Percentiles rank a stretch among this genome's conserved stretches.
Evolutionary conservation across 2,797 vertebrate species (phyloP).

Genomic region (Gobio occitaniae): DNA sequence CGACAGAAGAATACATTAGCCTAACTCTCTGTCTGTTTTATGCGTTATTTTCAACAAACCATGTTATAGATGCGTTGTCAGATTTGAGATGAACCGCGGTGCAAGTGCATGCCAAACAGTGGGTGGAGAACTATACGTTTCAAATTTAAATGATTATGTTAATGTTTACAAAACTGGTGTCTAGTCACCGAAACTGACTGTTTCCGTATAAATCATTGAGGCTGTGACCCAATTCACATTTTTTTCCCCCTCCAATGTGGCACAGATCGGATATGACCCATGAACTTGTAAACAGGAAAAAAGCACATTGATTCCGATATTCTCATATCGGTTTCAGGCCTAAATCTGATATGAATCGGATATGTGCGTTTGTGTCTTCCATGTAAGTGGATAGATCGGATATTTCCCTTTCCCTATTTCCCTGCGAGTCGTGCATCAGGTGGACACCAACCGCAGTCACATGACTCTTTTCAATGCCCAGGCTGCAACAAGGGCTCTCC

Average conservation of each 20-base stretch:
- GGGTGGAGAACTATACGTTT: no score
- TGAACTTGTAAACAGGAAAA: background rate
- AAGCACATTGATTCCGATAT: background rate
- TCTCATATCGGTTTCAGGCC: background rate
- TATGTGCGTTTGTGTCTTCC: background rate
- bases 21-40: no score
- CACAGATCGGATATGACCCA: background rate
- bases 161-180: slow-evolving; percentile 1
- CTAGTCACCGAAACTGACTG: background rate
- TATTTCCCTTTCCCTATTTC: no score
- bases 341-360: background rate
- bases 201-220: background rate
- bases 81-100: no score
- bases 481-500: background rate
- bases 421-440: background rate
- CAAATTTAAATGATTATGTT: background rate
- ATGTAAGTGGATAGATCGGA: background rate
- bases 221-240: background rate
- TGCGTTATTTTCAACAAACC: no score
- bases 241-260: background rate
- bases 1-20: no score
- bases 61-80: no score
- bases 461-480: background rate
- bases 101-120: no score
- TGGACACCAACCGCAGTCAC: background rate